Conservation (phyloP, 2,113 vertebrate species). For the Chloebia gouldiae region DNA sequence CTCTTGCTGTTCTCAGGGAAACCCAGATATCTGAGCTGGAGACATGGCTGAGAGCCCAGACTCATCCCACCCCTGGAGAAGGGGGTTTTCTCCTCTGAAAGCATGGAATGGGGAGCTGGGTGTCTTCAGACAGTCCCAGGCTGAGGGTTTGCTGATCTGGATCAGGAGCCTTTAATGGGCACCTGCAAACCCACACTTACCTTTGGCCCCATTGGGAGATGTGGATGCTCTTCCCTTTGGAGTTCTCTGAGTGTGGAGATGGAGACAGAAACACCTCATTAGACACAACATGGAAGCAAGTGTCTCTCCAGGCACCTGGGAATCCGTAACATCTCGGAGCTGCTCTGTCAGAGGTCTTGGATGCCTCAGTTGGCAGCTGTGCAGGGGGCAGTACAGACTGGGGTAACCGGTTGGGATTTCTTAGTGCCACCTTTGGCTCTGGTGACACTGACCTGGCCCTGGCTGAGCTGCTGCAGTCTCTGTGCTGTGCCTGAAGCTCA, state of each 20-base stretch:
- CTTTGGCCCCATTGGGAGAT: background rate
- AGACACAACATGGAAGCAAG: background rate
- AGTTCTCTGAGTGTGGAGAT: background rate
- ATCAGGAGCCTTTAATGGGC: constrained; percentile 5
- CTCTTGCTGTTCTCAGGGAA: background rate
- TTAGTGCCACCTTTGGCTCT: background rate
- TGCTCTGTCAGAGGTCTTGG: background rate
- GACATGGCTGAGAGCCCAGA: background rate
- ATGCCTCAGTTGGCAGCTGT: background rate
- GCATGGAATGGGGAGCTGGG: background rate
- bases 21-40: background rate
- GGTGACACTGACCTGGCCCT: rapidly evolving
- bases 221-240: background rate
- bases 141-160: background rate
- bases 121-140: background rate
- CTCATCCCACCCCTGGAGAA: background rate
- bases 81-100: background rate
- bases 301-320: background rate
- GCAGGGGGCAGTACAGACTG: background rate
- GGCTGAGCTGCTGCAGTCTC: background rate
- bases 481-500: background rate
- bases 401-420: background rate
- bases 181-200: background rate
- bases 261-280: background rate
- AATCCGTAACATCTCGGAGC: rapidly evolving